phyloP scores from a whole-genome alignment of 2,113 vertebrate species.

The Clarias gariepinus region DNA sequence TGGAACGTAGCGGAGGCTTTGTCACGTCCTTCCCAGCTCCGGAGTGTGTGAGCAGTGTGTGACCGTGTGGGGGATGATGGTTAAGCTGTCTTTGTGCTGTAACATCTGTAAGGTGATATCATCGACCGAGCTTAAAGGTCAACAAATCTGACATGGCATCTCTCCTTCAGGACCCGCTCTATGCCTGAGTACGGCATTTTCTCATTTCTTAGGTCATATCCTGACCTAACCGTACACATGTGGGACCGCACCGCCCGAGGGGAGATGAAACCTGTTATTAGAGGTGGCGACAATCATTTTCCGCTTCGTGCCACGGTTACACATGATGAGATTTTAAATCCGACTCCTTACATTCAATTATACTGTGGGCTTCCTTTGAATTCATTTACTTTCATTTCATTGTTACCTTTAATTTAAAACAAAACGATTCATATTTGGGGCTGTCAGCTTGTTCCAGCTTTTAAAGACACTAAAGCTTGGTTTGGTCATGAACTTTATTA shows the following conservation, averaged over 20 bases:
- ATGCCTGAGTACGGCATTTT: background rate
- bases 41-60: background rate
- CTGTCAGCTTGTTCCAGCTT: too few relatives aligned
- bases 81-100: background rate
- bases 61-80: background rate
- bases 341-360: background rate
- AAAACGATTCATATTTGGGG: too few relatives aligned
- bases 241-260: background rate
- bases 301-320: background rate
- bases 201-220: background rate
- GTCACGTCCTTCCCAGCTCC: background rate
- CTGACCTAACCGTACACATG: background rate
- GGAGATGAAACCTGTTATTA: background rate
- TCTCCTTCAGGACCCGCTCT: conserved; percentile 8
- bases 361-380: background rate
- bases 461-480: too few relatives aligned
- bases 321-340: background rate
- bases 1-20: background rate
- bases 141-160: background rate
- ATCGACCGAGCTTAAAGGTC: background rate
- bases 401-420: too few relatives aligned
- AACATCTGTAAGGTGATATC: conserved; percentile 12
- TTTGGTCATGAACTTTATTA: too few relatives aligned
- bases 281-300: background rate
- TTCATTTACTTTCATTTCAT: background rate